Conservation (phyloP, 2,797 vertebrate species). For the Spatula versicolor region DNA sequence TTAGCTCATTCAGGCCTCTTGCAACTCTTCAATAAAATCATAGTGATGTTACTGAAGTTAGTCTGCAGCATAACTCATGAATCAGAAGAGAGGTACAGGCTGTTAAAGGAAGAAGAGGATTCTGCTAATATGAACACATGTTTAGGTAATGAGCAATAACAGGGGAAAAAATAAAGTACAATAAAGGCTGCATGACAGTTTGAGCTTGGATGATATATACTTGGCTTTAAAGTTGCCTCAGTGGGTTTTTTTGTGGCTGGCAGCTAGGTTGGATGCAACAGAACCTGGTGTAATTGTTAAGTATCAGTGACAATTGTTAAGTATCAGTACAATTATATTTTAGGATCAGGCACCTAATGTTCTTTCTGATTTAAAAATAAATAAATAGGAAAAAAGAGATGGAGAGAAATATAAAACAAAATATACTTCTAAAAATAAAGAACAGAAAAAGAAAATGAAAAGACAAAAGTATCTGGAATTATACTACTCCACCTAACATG, state of each 20-base stretch:
- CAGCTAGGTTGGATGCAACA: background rate
- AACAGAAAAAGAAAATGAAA: background rate
- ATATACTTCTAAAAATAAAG: background rate
- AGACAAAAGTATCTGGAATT: background rate
- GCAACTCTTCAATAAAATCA: background rate
- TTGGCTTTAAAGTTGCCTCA: conserved; percentile 16
- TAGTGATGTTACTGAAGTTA: background rate
- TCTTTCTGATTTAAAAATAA: background rate
- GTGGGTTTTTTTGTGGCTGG: background rate
- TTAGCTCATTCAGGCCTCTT: background rate
- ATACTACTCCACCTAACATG: rapidly evolving
- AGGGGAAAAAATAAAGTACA: conserved; percentile 19
- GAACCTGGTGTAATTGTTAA: background rate
- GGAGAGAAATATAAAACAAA: background rate
- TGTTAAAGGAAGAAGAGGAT: background rate
- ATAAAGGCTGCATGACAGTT: background rate
- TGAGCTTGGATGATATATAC: conserved; percentile 24
- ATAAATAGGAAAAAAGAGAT: background rate
- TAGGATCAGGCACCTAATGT: background rate
- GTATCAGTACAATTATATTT: conserved; percentile 21
- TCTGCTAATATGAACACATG: background rate
- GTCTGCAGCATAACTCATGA: background rate
- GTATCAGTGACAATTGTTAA: conserved; percentile 7
- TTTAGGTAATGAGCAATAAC: conserved; percentile 27
- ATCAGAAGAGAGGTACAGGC: background rate